Base-by-base conservation (phyloP, 2,888 invertebrate species). In the Sinhomidia bicolor region DNA sequence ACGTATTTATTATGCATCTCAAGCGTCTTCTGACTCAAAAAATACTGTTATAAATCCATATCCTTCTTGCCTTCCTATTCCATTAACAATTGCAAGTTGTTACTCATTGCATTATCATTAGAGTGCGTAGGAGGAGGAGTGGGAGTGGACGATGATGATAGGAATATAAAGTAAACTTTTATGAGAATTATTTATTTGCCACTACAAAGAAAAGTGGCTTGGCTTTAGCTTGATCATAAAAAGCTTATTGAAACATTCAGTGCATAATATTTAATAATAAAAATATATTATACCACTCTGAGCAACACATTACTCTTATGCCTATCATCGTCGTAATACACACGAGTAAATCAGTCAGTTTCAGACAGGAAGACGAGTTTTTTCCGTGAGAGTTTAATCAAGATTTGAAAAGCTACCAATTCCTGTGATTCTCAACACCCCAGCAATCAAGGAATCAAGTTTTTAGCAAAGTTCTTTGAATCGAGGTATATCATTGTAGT, bases 321-420 rank as follows among this genome's bases (percentile, higher is more conserved):
- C 10, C 23, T 2, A 26, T 9, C 10, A 60, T 60, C 10, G 26
- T 10, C 23, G 1, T 60, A 60, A 23, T 26, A 23, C 26, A 6
- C n/a, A n/a, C n/a, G n/a, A n/a, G n/a, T n/a, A n/a, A 29, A 78
- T n/a, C 29, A n/a, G 78, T 36, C n/a, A 68, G 17, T 17, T 36
- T 68, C n/a, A 51, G 29, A 86, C 86, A 82, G 87, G 82, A 79
- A 81, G 60, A 44, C 62, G 47, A 44, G 71, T 82, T 76, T 57
- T 82, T 65, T 65, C 88, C 88, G 88, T 88, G 88, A 88, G 88
- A 88, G 54, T 29, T 14, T 57, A 83, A 88, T 88, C 87, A 87
- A 82, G 82, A 74, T 83, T 88, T 65, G 76, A 3, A 17, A 17
- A 7, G 54, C 54, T 54, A 12, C 51, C 20, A 7, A 78, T 51